phyloP scores from a whole-genome alignment of 1,140 invertebrate species.

The Myzus persicae region DNA sequence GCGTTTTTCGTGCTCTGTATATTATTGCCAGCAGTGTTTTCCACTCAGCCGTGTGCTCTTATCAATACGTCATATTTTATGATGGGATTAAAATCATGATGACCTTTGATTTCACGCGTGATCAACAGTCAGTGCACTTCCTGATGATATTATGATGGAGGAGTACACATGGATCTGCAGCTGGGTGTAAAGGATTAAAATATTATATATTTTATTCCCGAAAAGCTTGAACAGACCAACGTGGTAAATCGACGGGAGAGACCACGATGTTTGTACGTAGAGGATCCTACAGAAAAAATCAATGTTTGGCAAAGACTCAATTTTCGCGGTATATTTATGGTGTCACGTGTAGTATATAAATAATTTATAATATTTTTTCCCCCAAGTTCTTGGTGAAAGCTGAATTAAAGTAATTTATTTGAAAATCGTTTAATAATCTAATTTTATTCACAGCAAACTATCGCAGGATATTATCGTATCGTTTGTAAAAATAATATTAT shows the following conservation, averaged over 20 bases:
- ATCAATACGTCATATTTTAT: background rate
- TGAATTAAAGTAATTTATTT: constrained; percentile 31
- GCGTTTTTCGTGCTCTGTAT: background rate
- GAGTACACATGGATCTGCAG: background rate
- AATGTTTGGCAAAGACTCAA: constrained; percentile 35
- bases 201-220: background rate
- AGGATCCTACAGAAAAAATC: background rate
- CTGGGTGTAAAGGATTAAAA: background rate
- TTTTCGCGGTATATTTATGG: background rate
- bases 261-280: background rate
- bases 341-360: background rate
- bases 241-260: background rate
- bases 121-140: background rate
- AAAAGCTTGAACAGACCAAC: background rate
- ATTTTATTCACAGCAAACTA: background rate
- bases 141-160: background rate
- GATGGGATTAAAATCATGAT: background rate
- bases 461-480: background rate
- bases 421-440: constrained; percentile 37
- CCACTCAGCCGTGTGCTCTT: background rate
- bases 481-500: background rate
- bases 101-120: background rate
- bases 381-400: background rate
- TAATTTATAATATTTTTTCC: constrained; percentile 12
- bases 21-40: background rate